Base-by-base conservation (phyloP, 2,113 vertebrate genomes). In the Donacobius atricapilla region DNA sequence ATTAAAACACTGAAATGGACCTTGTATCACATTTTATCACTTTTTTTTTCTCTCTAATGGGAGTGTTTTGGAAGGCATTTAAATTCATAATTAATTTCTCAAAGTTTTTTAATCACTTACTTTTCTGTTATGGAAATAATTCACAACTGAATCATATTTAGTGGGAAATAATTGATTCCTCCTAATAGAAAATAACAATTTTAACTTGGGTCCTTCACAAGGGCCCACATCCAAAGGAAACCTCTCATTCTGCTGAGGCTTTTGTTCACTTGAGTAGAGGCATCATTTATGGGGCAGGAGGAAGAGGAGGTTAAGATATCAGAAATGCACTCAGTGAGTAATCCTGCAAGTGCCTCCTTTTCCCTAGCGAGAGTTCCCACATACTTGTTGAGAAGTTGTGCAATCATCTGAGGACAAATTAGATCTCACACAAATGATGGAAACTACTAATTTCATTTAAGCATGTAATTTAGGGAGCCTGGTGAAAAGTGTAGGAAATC, bases 51-150 rank as follows among this genome's bases (percentile, higher is more conserved):
- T 47, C 61, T 68, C 33, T 89, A 96, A 93, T 68, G 39, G 17
- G 40, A 89, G 17, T 45, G 13, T 86, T 94, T 88, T 91, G 51
- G 70, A 94, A 96, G 94, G 9, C 22, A 87, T 93, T 92, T 94
- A 83, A 79, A 80, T 94, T 96, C 71, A 58, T 89, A 95, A 90
- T 27, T 45, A 77, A 79, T 83, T 24, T 40, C 60, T 58, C 83
- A 40, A 95, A 91, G 84, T 33, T 45, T 96, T 95, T 90, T 89
- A 94, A 95, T 95, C 66, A 86, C 56, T 92, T 89, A 21, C 44
- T 69, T 95, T 96, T 94, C 75, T 82, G 19, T 88, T 89, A 50
- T 31, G 15, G 68, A 93, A 91, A 94, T 87, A 94, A 53, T 88
- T 97, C 65, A 76, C 20, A 96, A 88, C 83, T 79, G n/a, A 89